A percentile compares a stretch with the other conserved stretches of the same genome.
Conservation (phyloP, 1,140 invertebrate species). For the Anoplophora glabripennis region DNA sequence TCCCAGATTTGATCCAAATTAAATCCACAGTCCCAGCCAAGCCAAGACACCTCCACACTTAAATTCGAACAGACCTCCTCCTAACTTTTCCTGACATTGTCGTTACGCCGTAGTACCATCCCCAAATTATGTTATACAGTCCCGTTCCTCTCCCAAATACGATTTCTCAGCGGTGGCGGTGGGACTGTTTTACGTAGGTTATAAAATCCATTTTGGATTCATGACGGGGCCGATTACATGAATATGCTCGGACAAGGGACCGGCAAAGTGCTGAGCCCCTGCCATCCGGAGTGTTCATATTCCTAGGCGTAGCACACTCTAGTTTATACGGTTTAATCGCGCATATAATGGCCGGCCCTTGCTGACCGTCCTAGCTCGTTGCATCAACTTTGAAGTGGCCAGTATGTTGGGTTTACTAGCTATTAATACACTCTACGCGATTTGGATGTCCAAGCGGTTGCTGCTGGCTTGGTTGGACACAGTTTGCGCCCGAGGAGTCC, state of each 20-base stretch:
- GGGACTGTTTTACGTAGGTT: constrained; percentile 2
- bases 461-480: neutral
- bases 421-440: constrained; percentile 17
- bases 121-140: no score
- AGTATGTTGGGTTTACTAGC: constrained; percentile 24
- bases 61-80: no score
- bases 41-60: no score
- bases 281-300: neutral
- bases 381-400: constrained; percentile 26
- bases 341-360: constrained; percentile 34
- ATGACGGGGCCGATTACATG: neutral
- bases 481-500: no score
- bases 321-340: constrained; percentile 38
- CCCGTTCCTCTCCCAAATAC: neutral
- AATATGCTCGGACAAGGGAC: constrained; percentile 6
- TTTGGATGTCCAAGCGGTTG: neutral
- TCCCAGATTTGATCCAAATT: no score
- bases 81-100: no score
- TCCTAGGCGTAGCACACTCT: constrained; percentile 12
- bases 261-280: constrained; percentile 4
- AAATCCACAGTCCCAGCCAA: no score
- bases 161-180: constrained; percentile 2
- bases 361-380: constrained; percentile 26
- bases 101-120: no score
- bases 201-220: constrained; percentile 9